Evolutionary conservation across 2,113 vertebrate genomes (phyloP).

Genomic region (Cheirogaleus medius): DNA sequence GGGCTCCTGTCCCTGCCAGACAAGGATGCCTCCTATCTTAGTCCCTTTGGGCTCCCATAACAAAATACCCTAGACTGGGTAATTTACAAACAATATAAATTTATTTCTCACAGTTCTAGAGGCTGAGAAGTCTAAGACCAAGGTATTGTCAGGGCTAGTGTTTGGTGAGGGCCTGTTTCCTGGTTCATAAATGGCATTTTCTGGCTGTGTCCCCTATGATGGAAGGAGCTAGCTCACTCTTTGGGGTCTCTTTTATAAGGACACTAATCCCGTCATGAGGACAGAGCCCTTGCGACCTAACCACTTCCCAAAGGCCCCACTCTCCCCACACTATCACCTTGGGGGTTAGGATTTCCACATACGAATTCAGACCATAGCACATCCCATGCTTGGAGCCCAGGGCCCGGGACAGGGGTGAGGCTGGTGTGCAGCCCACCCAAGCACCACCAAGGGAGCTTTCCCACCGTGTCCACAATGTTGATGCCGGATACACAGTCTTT

Average conservation of each 20-base stretch:
- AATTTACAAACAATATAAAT: not conserved
- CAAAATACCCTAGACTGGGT: not conserved
- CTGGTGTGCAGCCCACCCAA: not conserved
- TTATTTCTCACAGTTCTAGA: not conserved
- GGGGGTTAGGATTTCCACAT: not conserved
- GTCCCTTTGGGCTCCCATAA: not conserved
- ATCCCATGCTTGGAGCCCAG: not conserved
- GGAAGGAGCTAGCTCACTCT: not conserved
- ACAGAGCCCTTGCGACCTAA: not conserved
- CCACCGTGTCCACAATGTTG: not conserved
- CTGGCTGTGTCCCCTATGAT: not conserved
- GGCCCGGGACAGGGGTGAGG: not conserved
- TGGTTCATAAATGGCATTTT: not conserved
- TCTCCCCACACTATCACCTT: not conserved
- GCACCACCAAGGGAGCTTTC: not conserved
- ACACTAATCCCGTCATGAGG: not conserved
- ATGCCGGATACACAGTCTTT: not conserved
- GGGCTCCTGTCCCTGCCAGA: not conserved
- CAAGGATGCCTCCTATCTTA: too few relatives aligned
- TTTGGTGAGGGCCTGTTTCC: not conserved
- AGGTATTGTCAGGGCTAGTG: not conserved
- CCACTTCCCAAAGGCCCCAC: not conserved
- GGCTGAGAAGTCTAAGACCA: not conserved
- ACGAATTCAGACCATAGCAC: not conserved
- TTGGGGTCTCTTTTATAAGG: not conserved